Percentiles rank a stretch among this genome's conserved stretches.
Conservation (phyloP, 2,113 vertebrate genomes). For the Caranx melampygus region DNA sequence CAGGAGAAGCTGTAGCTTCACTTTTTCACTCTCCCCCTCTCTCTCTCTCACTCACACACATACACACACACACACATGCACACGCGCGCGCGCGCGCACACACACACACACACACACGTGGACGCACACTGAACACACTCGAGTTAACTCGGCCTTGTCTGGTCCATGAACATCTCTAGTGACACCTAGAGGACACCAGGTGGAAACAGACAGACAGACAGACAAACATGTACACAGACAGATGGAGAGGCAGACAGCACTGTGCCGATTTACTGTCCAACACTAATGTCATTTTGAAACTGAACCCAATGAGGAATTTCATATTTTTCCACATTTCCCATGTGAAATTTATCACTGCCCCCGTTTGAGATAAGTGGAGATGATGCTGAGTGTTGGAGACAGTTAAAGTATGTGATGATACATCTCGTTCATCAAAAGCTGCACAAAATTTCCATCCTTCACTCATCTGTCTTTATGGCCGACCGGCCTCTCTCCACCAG, state of each 20-base stretch:
- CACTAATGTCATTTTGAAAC: conserved; percentile 58
- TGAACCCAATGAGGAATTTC: conserved; percentile 53
- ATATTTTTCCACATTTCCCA: conserved; percentile 69
- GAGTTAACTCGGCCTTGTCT: conserved; percentile 38
- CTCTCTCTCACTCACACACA: neutral
- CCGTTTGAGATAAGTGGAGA: conserved; percentile 61
- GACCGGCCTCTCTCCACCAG: conserved; percentile 51
- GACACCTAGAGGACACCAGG: conserved; percentile 82
- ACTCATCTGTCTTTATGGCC: conserved; percentile 66
- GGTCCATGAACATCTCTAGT: conserved; percentile 77
- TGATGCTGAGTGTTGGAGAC: conserved; percentile 70
- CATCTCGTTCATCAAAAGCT: conserved; percentile 75
- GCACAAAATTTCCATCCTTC: conserved; percentile 60
- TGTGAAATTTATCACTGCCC: conserved; percentile 49
- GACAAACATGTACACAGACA: conserved; percentile 38
- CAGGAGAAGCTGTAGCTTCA: conserved; percentile 60
- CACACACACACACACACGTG: conserved; percentile 38
- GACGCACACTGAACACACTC: conserved; percentile 42
- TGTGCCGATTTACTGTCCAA: conserved; percentile 41
- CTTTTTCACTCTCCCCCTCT: conserved; percentile 1
- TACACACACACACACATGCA: conserved; percentile 22
- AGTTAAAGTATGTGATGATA: conserved; percentile 69
- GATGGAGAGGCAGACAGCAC: conserved; percentile 25
- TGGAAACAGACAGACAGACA: conserved; percentile 55
- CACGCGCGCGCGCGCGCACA: neutral